A percentile compares a stretch with the other conserved stretches of the same genome.
Conservation (phyloP, 2,888 invertebrate species). For the Dilophus febrilis region DNA sequence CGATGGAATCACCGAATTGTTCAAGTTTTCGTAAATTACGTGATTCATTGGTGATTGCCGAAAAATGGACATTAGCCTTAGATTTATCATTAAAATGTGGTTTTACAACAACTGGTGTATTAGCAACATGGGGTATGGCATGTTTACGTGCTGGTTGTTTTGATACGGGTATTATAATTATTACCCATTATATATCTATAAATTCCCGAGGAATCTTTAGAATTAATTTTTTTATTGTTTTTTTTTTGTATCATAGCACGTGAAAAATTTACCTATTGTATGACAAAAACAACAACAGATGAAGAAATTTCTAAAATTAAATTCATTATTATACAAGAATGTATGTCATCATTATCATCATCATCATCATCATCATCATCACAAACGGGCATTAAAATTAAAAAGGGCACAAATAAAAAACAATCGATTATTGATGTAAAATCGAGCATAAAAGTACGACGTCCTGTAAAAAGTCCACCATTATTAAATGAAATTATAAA, state of each 20-base stretch:
- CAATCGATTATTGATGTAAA: no score
- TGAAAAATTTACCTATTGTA: conserved; percentile 26
- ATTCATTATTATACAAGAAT: background rate
- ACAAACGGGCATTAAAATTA: conserved; percentile 12
- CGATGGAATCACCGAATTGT: conserved; percentile 22
- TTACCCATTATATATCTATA: no score
- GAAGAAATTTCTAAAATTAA: conserved; percentile 17
- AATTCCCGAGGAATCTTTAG: no score
- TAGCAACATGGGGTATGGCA: conserved; percentile 78
- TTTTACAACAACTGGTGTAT: conserved; percentile 55
- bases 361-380: no score
- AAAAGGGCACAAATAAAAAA: no score
- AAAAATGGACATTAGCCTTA: conserved; percentile 67
- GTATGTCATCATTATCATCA: conserved; percentile 8
- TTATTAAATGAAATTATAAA: conserved; percentile 51
- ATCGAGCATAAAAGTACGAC: conserved; percentile 15
- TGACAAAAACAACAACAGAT: conserved; percentile 21
- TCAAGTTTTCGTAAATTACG: conserved; percentile 52
- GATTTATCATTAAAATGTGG: conserved; percentile 80
- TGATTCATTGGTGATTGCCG: conserved; percentile 58
- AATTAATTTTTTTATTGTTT: background rate
- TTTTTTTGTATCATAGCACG: conserved; percentile 16
- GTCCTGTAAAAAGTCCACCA: conserved; percentile 46
- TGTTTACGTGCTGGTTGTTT: conserved; percentile 65
- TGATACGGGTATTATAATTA: conserved; percentile 51